Evolutionary conservation across 1,140 invertebrate genomes (phyloP), one percentile per base, ranked within the genome.

Genomic region (honey bee (Apis mellifera)): DNA sequence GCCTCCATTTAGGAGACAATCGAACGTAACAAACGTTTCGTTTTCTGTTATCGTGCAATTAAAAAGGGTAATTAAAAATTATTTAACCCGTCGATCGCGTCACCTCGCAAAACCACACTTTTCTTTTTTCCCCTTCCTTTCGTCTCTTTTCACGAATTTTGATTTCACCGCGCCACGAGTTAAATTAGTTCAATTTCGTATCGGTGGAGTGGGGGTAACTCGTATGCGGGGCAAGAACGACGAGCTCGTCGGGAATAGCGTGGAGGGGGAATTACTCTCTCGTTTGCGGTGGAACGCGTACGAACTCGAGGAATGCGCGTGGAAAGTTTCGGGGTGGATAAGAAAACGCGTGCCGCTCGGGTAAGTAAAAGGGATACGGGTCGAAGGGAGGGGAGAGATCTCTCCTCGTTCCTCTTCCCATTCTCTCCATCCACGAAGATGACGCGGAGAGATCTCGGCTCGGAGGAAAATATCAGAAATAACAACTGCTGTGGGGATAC

Each of bases 401-500:
- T n/a, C n/a, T 65, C 32, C 21, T 32, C 32, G 21, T 66, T 42
- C 42, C 32, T 11, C 42, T 0, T 11, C 15, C 11, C 12, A 15
- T 42, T 59, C 42, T 12, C 32, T 66, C 12, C 17, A 11, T 15
- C 7, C 2, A 13, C 9, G 5, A 32, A 3, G 62, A 19, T 13
- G 26, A 32, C 15, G 62, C 8, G 8, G 9, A 23, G 32, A 9
- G 15, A 5, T 13, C 13, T 21, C 64, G 64, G 9, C 17, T 23
- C 11, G 9, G 13, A 23, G 8, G n/a, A 64, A 59, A 57, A 54
- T 75, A 57, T 73, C 62, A 55, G 62, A 73, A 81, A 81, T 66
- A 81, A 76, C 79, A 81, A 75, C 17, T 26, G 12, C 13, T 19
- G 26, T 7, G 50, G 17, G n/a, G 32, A 3, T 32, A 32, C 32